phyloP scores from a whole-genome alignment of 30 jellyfish, hydroid and myxozoan genomes.

The Catostylus mosaicus region DNA sequence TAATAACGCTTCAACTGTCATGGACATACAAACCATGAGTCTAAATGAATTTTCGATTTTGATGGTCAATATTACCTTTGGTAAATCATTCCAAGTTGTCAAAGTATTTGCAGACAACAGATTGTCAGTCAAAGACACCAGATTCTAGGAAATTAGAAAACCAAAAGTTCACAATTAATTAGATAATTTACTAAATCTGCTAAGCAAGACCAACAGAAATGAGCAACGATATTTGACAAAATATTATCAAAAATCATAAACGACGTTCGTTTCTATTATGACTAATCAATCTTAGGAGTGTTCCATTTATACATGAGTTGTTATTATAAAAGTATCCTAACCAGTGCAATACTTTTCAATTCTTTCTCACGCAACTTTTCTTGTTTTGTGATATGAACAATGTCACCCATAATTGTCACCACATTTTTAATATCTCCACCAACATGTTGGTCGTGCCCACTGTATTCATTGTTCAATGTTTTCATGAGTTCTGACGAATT shows the following conservation, averaged over 20 bases:
- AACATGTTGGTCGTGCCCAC: conserved; percentile 1
- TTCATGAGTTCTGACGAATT: conserved; percentile 21
- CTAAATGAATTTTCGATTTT: no score
- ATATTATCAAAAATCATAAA: neutral
- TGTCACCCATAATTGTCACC: conserved; percentile 23
- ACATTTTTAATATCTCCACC: conserved; percentile 49
- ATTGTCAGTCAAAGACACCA: conserved; percentile 27
- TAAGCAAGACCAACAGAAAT: no score
- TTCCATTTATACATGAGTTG: no score
- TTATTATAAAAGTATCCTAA: neutral
- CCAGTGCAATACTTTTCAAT: conserved; percentile 6
- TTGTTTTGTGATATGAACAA: conserved; percentile 1
- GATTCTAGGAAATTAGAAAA: conserved; percentile 10
- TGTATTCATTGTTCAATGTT: conserved; percentile 1
- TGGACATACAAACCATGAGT: no score
- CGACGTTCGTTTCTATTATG: neutral
- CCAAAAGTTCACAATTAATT: neutral
- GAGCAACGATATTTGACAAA: no score
- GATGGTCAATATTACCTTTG: no score
- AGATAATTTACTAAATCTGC: neutral
- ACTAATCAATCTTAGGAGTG: no score
- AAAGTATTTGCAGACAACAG: conserved; percentile 11
- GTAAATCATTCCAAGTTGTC: conserved; percentile 26
- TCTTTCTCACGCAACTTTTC: neutral
- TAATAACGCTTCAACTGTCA: no score